Evolutionary conservation across 2,797 vertebrate genomes (phyloP).

Genomic region (Morus bassanus): DNA sequence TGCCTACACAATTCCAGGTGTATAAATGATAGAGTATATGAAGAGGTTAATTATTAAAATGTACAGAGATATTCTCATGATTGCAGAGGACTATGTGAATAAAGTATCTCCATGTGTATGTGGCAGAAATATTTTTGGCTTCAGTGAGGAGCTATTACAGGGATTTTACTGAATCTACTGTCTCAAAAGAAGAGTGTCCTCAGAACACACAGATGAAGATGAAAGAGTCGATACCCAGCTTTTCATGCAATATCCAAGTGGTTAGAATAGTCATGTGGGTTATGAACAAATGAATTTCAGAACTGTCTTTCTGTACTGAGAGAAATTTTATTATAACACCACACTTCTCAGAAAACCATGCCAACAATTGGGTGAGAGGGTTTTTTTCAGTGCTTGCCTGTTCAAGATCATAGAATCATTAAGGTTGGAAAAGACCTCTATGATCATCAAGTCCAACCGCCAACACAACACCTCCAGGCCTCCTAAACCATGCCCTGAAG

Average conservation of each 20-base stretch:
- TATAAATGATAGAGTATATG: background rate
- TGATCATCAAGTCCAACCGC: too few relatives aligned
- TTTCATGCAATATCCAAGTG: background rate
- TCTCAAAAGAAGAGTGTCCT: background rate
- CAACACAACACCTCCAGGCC: too few relatives aligned
- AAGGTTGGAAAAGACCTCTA: too few relatives aligned
- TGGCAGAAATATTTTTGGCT: background rate
- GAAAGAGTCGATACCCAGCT: background rate
- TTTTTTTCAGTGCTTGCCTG: background rate
- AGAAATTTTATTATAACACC: background rate
- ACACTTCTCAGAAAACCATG: background rate
- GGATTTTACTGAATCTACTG: background rate
- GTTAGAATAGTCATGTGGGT: background rate
- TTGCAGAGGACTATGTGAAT: background rate
- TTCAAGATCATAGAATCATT: background rate
- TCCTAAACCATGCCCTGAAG: too few relatives aligned
- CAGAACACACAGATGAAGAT: background rate
- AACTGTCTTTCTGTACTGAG: background rate
- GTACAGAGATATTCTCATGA: background rate
- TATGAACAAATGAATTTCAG: background rate
- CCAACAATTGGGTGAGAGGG: fast-evolving
- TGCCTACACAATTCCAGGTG: background rate
- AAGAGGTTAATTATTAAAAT: background rate
- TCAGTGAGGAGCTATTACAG: background rate
- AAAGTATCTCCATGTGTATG: background rate